Evolutionary conservation across 2,888 invertebrate species (phyloP), one percentile per base, ranked within the genome.

Genomic region (Tribolium freemani): DNA sequence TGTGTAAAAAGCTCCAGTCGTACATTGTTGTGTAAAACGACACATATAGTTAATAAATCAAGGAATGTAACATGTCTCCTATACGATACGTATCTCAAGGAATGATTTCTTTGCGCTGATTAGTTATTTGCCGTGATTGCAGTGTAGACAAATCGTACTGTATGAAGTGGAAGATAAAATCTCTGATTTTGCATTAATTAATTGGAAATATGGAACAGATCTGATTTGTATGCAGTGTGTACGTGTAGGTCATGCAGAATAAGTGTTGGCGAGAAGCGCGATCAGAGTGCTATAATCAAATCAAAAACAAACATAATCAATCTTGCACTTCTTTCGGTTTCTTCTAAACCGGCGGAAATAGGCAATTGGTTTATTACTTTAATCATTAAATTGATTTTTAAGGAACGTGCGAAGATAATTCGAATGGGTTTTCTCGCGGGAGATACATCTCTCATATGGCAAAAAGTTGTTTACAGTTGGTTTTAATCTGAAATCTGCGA

Each of bases 121-220:
- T 78, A 76, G 75, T 75, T 74, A 51, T 69, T 71, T 72, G 74
- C 75, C 77, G 74, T 75, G 75, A 76, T 75, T 75, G 73, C 74
- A 76, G 75, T 73, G 74, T 69, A 75, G 79, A 80, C 80, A 80
- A 80, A 80, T 80, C 76, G 76, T 61, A 75, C 74, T 71, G 72
- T 75, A 76, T 78, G 76, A 78, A 76, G 74, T 70, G 69, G 76
- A 63, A 20, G 72, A 72, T 72, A 72, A 68, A 69, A 72, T 72
- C 72, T 60, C 13, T 61, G 20, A 16, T 13, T 63, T 54, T 68
- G 68, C 63, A 72, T 68, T 68, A 72, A 72, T 72, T 72, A 72
- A 68, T 68, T 61, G 68, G 45, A 72, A 69, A 69, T 72, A 72
- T 72, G 68, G 68, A 57, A 61, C 54, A 70, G 45, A 54, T 64